Conservation (phyloP, 2,797 vertebrate genomes). For the Acanthopagrus latus region DNA sequence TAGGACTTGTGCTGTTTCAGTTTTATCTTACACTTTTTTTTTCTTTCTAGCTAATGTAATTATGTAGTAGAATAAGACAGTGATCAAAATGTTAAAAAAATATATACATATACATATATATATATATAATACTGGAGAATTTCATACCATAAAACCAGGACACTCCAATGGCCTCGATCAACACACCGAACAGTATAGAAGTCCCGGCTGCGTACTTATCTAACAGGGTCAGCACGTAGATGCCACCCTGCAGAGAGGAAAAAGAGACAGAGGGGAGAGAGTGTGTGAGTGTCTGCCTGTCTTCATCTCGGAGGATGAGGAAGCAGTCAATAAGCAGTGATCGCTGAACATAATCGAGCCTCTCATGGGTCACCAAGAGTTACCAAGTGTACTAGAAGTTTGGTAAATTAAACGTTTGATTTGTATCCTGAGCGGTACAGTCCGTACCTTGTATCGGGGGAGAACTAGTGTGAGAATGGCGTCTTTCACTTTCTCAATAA, state of each 20-base stretch:
- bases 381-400: not conserved
- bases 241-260: slow-evolving; percentile 89
- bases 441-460: slow-evolving; percentile 14
- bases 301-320: slow-evolving; percentile 15
- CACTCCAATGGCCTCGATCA: slow-evolving; percentile 97
- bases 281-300: not conserved
- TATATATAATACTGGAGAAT: not conserved
- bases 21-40: not conserved
- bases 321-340: slow-evolving; percentile 11
- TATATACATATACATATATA: too few relatives aligned
- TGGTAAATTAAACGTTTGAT: slow-evolving; percentile 17
- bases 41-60: not conserved
- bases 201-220: slow-evolving; percentile 98
- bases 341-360: not conserved
- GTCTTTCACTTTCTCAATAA: slow-evolving; percentile 25
- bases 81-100: not conserved
- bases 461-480: slow-evolving; percentile 4
- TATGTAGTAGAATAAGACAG: not conserved
- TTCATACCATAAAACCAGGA: slow-evolving; percentile 98
- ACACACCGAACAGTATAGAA: slow-evolving; percentile 95
- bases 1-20: not conserved
- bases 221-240: slow-evolving; percentile 95
- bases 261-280: slow-evolving; percentile 20
- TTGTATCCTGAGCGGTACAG: slow-evolving; percentile 10
- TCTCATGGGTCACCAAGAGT: not conserved